Conservation (phyloP, 2,888 invertebrate species). For the Lottia gigantea region DNA sequence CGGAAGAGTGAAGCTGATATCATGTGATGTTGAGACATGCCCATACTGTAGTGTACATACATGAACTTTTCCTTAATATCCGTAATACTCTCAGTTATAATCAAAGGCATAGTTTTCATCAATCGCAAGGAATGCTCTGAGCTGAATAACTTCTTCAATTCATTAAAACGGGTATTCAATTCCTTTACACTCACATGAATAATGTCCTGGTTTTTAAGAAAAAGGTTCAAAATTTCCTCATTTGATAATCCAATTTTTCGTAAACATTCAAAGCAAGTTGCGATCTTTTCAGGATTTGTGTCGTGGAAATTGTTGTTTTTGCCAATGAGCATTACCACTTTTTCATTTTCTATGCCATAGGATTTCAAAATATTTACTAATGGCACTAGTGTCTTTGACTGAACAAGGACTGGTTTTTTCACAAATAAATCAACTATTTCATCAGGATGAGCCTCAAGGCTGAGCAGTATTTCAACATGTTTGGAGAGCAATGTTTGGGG, state of each 20-base stretch:
- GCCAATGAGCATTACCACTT: neutral
- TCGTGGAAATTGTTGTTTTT: neutral
- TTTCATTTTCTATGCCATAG: neutral
- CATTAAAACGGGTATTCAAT: neutral
- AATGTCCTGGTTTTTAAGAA: neutral
- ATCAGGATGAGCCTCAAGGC: neutral
- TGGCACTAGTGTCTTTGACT: neutral
- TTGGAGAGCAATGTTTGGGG: neutral
- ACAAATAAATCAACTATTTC: neutral
- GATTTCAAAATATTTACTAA: neutral
- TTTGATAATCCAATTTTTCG: neutral
- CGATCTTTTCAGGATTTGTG: neutral
- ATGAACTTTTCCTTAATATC: slow-evolving; percentile 37
- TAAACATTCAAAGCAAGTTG: neutral
- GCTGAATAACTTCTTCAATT: neutral
- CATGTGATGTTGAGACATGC: slow-evolving; percentile 46
- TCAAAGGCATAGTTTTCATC: slow-evolving; percentile 24
- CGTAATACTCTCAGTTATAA: slow-evolving; percentile 33
- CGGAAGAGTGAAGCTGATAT: slow-evolving; percentile 35
- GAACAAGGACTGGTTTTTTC: neutral
- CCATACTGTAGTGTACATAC: slow-evolving; percentile 44
- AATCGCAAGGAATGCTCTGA: neutral
- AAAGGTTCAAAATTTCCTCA: neutral
- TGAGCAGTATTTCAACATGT: neutral
- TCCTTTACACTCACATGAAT: neutral